Evolutionary conservation across 2,797 vertebrate genomes (phyloP).

Genomic region (Thaleichthys pacificus): DNA sequence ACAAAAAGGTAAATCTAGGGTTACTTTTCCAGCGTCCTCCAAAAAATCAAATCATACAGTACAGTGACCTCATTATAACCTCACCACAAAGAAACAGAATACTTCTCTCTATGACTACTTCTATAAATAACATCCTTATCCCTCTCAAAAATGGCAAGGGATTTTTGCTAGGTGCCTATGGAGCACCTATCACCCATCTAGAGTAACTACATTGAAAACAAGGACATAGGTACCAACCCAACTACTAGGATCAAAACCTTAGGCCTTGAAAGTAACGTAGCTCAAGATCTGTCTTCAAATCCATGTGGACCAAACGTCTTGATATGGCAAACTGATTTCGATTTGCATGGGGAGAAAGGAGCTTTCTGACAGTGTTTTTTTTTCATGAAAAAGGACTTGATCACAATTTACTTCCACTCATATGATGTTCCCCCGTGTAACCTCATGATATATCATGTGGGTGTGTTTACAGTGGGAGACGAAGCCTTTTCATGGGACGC

Average conservation of each 20-base stretch:
- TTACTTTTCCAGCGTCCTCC: conserved; percentile 38
- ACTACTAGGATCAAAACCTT: conserved; percentile 32
- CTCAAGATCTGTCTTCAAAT: conserved; percentile 69
- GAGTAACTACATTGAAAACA: too few species aligned
- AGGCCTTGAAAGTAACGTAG: conserved; percentile 39
- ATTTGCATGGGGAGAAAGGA: neutral
- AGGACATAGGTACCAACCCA: conserved; percentile 3
- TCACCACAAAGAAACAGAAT: conserved; percentile 34
- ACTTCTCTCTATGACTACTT: conserved; percentile 33
- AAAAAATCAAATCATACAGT: conserved; percentile 56
- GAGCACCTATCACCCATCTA: conserved; percentile 15
- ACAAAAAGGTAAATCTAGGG: conserved; percentile 44
- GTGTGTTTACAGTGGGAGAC: conserved; percentile 57
- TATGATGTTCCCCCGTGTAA: conserved; percentile 23
- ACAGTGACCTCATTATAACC: conserved; percentile 48
- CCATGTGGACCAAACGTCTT: conserved; percentile 61
- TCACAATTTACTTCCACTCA: conserved; percentile 13
- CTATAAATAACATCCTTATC: conserved; percentile 25
- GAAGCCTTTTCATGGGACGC: conserved; percentile 52
- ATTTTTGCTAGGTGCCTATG: conserved; percentile 39
- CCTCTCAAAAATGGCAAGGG: conserved; percentile 22
- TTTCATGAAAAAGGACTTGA: conserved; percentile 30
- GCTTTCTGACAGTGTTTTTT: neutral
- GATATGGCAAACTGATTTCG: conserved; percentile 40
- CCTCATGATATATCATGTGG: conserved; percentile 49